Base-by-base conservation (phyloP, 2,888 invertebrate species). In the Pyrocoelia pectoralis region DNA sequence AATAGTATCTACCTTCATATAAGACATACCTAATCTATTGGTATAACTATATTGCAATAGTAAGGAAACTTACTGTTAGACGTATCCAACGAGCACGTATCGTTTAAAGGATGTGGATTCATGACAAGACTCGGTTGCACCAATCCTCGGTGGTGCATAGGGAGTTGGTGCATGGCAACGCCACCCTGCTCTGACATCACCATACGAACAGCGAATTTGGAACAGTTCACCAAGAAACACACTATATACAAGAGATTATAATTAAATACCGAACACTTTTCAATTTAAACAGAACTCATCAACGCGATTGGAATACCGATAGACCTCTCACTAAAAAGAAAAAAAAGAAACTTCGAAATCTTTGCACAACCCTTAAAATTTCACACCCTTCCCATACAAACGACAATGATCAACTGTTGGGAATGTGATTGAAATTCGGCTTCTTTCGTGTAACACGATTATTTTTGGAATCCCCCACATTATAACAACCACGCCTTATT, bases 131-230 rank as follows among this genome's bases (percentile, higher is more conserved):
- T 85, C 73, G 86, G 86, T 77, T 86, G 86, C 74, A 83, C 82
- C 84, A 86, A 82, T 79, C 85, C 86, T 72, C 80, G 74, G 73
- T 80, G 80, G 80, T 84, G 85, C 82, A 85, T 82, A 73, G 85
- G 85, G 81, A 85, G 82, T 82, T 86, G 86, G 84, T 86, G 86
- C 83, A 86, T 86, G 84, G 85, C 85, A 84, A 86, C 85, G 83
- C 85, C 85, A 82, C 86, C 85, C 79, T 86, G 85, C 85, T 86
- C 86, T 83, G 86, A 86, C 86, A 86, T 86, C 84, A 86, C 86
- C 86, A 86, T 86, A 84, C 81, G 81, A 79, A 83, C 84, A 67
- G 71, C 63, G 53, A 56, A 41, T 60, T 66, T 58, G 57, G 29
- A 64, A 66, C 67, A 68, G 69, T 72, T 66, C 66, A 68, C 74